Base-by-base conservation (phyloP, 1,140 invertebrate species). In the Drosophila virilis region DNA sequence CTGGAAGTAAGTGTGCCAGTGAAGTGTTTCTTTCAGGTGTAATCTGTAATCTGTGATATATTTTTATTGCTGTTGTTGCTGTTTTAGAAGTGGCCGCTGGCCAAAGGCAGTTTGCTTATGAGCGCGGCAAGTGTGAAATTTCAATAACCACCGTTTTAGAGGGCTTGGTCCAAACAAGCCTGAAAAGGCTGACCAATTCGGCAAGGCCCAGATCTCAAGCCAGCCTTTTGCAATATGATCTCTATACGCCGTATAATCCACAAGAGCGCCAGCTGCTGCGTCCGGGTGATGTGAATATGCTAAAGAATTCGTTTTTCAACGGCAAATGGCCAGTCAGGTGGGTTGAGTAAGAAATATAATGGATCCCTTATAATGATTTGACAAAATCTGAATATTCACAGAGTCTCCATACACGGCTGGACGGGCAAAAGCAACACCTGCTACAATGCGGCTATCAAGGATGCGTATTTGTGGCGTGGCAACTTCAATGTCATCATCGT, bases 401-500 rank as follows among this genome's bases (percentile, higher is more conserved):
- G 91, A 64, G 22, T 92, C 12, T 61, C 61, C 5, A 90, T 92
- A 54, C 91, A 92, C 51, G 91, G 91, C 33, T 92, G 91, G 91
- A 72, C 84, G 6, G 91, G 88, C 22, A 74, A 59, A 7, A 78
- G 85, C 45, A 70, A 35, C 0, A 60, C 57, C 15, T 92, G 91
- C 54, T 92, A 83, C 28, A 92, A 92, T 78, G 91, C 91, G 1
- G 88, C 85, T 15, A 62, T 92, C 4, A 92, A 92, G 54, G 91
- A 92, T 83, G 91, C 89, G 28, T 92, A 92, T 58, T 42, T 92
- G 38, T 65, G 75, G 7, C 77, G 73, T 0, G 91, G 85, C n/a
- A 91, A 94, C 66, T 92, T 92, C 37, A 95, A 95, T 74, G 92
- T 95, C 1, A 94, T 95, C 38, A 91, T 93, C 4, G 86, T 95